Percentiles rank a stretch among this genome's conserved stretches.
These are phyloP conservation scores for Cheilinus undulatus DNA, from an alignment of 2,113 vertebrate genomes.

Conservation along the genomic window DNA sequence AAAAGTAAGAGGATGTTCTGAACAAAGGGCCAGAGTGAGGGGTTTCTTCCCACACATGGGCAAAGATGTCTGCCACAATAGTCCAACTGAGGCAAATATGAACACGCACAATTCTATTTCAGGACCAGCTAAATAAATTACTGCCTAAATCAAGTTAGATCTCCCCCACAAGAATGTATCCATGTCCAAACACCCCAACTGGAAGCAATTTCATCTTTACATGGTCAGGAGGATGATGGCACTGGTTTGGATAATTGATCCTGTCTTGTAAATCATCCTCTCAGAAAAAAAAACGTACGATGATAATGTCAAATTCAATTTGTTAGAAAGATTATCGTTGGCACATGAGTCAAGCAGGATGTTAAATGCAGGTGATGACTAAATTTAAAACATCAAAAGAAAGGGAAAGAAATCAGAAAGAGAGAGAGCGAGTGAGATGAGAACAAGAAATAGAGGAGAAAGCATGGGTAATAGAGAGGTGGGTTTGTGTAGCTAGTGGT, in stretches of 20 bases:
- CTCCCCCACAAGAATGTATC: slow-evolving; percentile 70
- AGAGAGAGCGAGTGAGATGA: no score
- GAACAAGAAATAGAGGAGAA: no score
- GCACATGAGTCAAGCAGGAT: slow-evolving; percentile 45
- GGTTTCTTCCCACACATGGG: slow-evolving; percentile 26
- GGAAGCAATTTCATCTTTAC: slow-evolving; percentile 71
- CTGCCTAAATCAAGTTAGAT: slow-evolving; percentile 74
- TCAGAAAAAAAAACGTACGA: neutral
- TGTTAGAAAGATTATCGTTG: no score
- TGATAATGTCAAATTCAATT: no score
- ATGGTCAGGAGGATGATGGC: slow-evolving; percentile 64
- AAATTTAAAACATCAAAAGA: no score
- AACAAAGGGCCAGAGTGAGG: neutral
- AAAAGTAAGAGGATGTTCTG: no score
- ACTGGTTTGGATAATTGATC: slow-evolving; percentile 75
- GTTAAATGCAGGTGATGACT: neutral
- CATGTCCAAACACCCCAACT: slow-evolving; percentile 69
- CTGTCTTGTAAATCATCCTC: slow-evolving; percentile 73
- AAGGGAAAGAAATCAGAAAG: no score
- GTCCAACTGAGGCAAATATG: slow-evolving; percentile 52
- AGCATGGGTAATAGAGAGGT: no score
- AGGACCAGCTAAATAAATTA: slow-evolving; percentile 79
- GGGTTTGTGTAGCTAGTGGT: no score
- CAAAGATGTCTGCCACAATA: slow-evolving; percentile 62
- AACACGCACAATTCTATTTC: slow-evolving; percentile 73